phyloP scores from a whole-genome alignment of 2,888 invertebrate genomes.

The Cinara cedri region DNA sequence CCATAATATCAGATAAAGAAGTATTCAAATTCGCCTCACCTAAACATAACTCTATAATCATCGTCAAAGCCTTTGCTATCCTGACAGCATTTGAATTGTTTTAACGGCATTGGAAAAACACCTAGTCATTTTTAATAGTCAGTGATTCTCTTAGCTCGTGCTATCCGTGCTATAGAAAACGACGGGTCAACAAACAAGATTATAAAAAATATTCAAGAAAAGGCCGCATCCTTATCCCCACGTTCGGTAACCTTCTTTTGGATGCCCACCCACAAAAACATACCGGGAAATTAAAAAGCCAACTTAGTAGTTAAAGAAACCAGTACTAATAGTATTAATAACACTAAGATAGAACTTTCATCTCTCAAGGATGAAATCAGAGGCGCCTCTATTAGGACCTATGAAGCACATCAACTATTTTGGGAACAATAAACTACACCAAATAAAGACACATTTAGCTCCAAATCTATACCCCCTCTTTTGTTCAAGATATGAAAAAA shows the following conservation, averaged over 20 bases:
- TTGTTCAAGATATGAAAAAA: neutral
- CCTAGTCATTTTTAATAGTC: neutral
- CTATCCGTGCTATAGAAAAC: neutral
- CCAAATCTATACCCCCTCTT: neutral
- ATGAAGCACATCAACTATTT: neutral
- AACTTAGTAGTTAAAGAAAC: neutral
- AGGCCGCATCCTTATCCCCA: too few species aligned
- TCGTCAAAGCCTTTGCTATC: neutral
- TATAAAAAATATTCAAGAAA: neutral
- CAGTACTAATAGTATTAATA: neutral
- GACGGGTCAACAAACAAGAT: neutral
- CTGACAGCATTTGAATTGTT: neutral
- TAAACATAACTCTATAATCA: neutral
- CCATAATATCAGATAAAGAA: neutral
- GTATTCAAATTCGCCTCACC: neutral
- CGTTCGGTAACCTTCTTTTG: too few species aligned
- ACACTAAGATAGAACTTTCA: neutral
- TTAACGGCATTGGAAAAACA: neutral
- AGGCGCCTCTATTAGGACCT: neutral
- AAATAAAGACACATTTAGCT: neutral
- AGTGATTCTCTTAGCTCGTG: slow-evolving; percentile 1
- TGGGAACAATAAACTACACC: neutral
- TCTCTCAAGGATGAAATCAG: neutral
- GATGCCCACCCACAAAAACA: neutral
- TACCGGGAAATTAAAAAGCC: neutral